Conservation (phyloP, 1,140 invertebrate genomes). For the Drosophila lini region DNA sequence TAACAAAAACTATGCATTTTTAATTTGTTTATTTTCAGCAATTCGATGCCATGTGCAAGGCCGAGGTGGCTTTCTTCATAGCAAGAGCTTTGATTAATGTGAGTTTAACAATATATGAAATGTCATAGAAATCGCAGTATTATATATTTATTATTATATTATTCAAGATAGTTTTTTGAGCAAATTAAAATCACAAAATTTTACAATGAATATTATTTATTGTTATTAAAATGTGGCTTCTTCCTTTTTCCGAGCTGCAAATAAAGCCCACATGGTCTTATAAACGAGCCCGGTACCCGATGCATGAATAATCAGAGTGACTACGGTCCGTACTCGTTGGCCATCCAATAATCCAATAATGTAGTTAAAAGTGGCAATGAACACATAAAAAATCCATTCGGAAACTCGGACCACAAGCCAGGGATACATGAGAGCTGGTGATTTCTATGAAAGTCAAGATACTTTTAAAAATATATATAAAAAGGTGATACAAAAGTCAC, state of each 20-base stretch:
- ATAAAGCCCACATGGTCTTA: not conserved
- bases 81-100: slow-evolving; percentile 88
- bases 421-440: slow-evolving; percentile 15
- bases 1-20: slow-evolving; percentile 9
- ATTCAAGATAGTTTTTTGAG: not conserved
- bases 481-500: not conserved
- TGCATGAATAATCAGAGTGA: not conserved
- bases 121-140: not conserved
- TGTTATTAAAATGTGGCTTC: not conserved
- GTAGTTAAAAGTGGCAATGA: accelerated
- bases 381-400: not conserved
- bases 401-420: not conserved
- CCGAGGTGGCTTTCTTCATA: slow-evolving; percentile 89
- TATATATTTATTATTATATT: no score
- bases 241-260: not conserved
- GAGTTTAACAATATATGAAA: slow-evolving; percentile 84
- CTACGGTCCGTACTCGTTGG: not conserved
- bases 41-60: slow-evolving; percentile 90
- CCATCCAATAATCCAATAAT: no score
- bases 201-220: not conserved
- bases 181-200: not conserved
- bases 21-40: slow-evolving; percentile 86
- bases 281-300: not conserved
- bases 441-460: not conserved
- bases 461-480: not conserved